Conservation (phyloP, 1,140 invertebrate genomes). For the Drosophila mayri region DNA sequence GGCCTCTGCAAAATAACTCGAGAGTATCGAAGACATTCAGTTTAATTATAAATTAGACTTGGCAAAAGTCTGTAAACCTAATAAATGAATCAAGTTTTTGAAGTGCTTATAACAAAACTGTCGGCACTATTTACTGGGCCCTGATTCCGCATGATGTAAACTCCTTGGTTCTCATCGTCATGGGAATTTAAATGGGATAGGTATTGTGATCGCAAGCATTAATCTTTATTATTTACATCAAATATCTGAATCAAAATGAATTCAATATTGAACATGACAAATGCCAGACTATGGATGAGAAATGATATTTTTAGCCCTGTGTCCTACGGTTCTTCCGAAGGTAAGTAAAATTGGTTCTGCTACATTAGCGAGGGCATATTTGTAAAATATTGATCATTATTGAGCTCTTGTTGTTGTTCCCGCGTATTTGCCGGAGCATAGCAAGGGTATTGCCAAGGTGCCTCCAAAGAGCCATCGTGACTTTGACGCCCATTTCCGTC, state of each 20-base stretch:
- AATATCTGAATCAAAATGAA: not conserved
- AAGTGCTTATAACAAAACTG: conserved; percentile 10
- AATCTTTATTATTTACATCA: conserved; percentile 9
- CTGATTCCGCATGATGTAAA: no score
- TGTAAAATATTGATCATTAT: no score
- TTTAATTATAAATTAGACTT: conserved; percentile 37
- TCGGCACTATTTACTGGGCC: not conserved
- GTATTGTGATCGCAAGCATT: conserved; percentile 6
- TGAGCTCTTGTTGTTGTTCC: no score
- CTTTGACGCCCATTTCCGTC: not conserved
- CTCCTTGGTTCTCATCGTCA: no score
- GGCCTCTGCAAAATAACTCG: conserved; percentile 15
- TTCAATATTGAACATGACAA: conserved; percentile 29
- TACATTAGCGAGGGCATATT: no score
- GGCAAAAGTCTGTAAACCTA: conserved; percentile 22
- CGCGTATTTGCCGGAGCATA: no score
- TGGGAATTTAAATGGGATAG: no score
- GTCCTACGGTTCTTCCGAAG: conserved; percentile 2
- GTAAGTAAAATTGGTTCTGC: no score
- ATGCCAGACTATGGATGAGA: not conserved
- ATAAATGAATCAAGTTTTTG: conserved; percentile 24
- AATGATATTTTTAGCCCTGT: not conserved
- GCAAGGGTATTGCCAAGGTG: no score
- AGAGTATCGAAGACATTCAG: conserved; percentile 11
- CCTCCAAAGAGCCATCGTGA: not conserved